These are phyloP conservation scores for Helleia helle DNA, from an alignment of 2,888 invertebrate species.

Conservation along the genomic window DNA sequence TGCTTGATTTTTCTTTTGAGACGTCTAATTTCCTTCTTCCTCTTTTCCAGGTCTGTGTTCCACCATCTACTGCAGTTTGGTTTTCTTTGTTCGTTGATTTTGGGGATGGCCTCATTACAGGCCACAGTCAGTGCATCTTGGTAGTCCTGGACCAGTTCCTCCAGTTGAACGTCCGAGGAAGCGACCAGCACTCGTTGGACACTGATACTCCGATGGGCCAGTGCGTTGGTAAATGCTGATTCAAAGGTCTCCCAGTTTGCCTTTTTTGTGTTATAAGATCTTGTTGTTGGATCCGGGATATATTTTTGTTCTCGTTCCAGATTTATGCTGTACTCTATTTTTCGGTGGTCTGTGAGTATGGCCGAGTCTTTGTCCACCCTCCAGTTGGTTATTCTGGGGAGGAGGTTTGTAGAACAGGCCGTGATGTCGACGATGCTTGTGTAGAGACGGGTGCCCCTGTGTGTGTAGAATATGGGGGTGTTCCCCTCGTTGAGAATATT, in stretches of 20 bases:
- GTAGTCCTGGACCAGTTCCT: no score
- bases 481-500: background rate
- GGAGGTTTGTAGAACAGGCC: background rate
- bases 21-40: background rate
- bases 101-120: background rate
- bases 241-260: background rate
- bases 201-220: no score
- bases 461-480: slow-evolving; percentile 1
- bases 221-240: no score
- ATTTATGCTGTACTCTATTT: background rate
- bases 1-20: background rate
- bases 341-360: background rate
- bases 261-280: background rate
- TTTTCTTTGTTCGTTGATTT: no score
- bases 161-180: no score
- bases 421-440: slow-evolving; percentile 2
- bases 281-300: no score
- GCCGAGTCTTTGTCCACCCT: background rate
- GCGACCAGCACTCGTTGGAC: no score
- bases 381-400: slow-evolving; percentile 1
- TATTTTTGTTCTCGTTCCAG: background rate
- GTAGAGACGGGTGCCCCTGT: background rate
- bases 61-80: background rate
- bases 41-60: background rate
- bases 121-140: background rate